Evolutionary conservation across 2,888 invertebrate genomes (phyloP), one percentile per base, ranked within the genome.

Genomic region (Limnephilus rhombicus): DNA sequence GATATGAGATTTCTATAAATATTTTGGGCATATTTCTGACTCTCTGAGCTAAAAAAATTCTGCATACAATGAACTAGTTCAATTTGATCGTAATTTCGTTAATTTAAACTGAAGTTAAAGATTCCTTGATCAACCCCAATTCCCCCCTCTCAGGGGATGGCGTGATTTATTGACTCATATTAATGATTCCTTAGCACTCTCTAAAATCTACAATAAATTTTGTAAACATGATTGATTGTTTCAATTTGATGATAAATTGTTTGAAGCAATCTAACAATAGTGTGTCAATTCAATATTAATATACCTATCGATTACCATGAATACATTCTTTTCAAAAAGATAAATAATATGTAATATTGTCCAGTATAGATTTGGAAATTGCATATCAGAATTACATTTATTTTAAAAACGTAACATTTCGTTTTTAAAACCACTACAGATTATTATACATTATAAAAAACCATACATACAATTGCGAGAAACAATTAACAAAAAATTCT

Each of bases 91-190:
- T 18, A 11, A 87, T 87, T 68, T 68, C 31, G 18, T 53, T 29
- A 15, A 68, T 68, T 31, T 34, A 68, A 87, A 68, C 31, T 34
- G n/a, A 81, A 45, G 53, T 87, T 87, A 91, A 91, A 91, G 86
- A 87, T 91, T 91, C 85, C 41, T 80, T 15, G 80, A 24, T 37
- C 90, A 5, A 29, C 81, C 37, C 86, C 82, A 49, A 31, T 11
- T 37, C 29, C 82, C 68, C 85, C 37, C 31, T 89, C 53, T 37
- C 29, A 41, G 24, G 81, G 49, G 80, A 41, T 85, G 37, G 41
- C 13, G 89, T 91, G 83, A 91, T 91, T 88, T 91, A 91, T 91
- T 91, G 91, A 91, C 91, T 88, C 89, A 89, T 85, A 91, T 91
- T 91, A 91, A 91, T 91, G 91, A 88, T 68, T 68, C 87, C 87